Conservation (phyloP, 2,888 invertebrate genomes). For the Bugula neritina region DNA sequence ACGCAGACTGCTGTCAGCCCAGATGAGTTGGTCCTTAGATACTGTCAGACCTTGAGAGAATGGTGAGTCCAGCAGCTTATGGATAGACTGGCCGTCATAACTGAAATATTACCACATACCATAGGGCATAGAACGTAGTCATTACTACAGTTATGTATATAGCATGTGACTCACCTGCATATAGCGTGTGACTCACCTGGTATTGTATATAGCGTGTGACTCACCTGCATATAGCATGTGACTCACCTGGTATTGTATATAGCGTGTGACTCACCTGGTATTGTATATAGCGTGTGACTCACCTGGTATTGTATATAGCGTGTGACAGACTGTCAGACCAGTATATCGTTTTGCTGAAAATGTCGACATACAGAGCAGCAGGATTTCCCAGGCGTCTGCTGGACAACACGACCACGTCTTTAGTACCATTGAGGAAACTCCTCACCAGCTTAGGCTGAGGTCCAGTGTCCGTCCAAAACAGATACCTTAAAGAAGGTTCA, state of each 20-base stretch:
- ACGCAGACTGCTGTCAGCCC: conserved; percentile 87
- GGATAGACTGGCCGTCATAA: neutral
- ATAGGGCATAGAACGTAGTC: too few species aligned
- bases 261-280: too few species aligned
- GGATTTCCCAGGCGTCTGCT: conserved; percentile 86
- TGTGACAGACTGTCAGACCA: conserved; percentile 79
- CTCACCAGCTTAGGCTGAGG: conserved; percentile 90
- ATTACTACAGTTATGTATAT: too few species aligned
- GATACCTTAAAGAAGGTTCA: neutral
- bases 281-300: too few species aligned
- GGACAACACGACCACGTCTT: conserved; percentile 78
- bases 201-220: neutral
- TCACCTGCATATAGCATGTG: too few species aligned
- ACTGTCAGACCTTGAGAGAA: conserved; percentile 90
- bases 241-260: too few species aligned
- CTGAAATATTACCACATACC: too few species aligned
- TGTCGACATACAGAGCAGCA: conserved; percentile 82
- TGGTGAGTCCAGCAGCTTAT: conserved; percentile 55
- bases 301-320: neutral
- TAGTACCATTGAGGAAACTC: conserved; percentile 77
- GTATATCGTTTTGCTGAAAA: conserved; percentile 87
- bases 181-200: neutral
- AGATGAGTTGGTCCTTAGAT: conserved; percentile 76
- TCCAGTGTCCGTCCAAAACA: conserved; percentile 98
- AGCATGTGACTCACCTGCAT: too few species aligned